These are phyloP conservation scores for Onchidella celtica DNA, from an alignment of 2,888 invertebrate species.

Conservation along the genomic window DNA sequence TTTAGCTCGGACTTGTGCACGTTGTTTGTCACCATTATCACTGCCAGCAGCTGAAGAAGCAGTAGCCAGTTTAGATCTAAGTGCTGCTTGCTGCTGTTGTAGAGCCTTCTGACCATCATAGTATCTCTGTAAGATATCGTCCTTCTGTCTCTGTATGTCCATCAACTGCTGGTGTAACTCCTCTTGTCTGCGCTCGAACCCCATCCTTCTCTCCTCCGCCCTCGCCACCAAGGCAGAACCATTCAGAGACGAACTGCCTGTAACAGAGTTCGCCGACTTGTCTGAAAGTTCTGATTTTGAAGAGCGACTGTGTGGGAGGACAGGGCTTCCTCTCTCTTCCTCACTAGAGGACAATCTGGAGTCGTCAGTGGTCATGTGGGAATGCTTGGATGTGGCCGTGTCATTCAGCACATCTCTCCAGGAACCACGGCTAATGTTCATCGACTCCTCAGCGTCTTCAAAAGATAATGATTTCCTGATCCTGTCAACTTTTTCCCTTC, in stretches of 20 bases:
- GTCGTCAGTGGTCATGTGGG: constrained; percentile 51
- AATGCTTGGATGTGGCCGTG: constrained; percentile 3
- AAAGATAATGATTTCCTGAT: constrained; percentile 69
- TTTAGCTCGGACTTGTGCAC: constrained; percentile 19
- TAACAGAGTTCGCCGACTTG: constrained; percentile 22
- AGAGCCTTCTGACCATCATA: constrained; percentile 57
- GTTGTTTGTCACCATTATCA: not conserved
- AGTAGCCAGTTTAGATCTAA: constrained; percentile 45
- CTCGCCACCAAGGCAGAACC: constrained; percentile 57
- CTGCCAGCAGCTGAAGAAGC: constrained; percentile 7
- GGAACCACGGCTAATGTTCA: constrained; percentile 31
- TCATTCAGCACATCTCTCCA: constrained; percentile 42
- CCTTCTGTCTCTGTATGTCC: constrained; percentile 71
- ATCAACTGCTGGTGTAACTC: constrained; percentile 63
- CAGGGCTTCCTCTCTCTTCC: constrained; percentile 67
- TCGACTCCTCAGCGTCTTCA: constrained; percentile 62
- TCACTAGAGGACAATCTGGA: constrained; percentile 60
- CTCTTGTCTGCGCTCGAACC: constrained; percentile 60
- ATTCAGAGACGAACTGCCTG: constrained; percentile 48
- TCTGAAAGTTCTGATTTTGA: constrained; percentile 19
- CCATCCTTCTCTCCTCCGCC: constrained; percentile 56
- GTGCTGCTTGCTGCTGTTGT: constrained; percentile 45
- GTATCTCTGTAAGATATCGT: constrained; percentile 65
- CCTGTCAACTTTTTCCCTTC: constrained; percentile 51
- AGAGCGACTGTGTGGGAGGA: constrained; percentile 53